These are phyloP conservation scores for Eretmocerus hayati DNA, from an alignment of 2,888 invertebrate species.

Conservation along the genomic window DNA sequence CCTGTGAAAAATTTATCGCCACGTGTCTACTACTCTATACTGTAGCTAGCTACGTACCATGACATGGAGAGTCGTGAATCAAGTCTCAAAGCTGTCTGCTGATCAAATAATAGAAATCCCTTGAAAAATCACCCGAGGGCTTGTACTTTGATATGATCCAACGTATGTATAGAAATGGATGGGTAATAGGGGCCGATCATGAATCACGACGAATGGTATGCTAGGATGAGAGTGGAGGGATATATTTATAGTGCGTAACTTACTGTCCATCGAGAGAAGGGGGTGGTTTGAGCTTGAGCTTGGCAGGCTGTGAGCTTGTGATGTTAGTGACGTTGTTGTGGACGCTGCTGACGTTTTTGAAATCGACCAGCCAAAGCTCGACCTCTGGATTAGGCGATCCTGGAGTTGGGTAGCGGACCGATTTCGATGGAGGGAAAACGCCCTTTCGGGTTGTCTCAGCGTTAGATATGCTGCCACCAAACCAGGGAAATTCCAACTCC, in stretches of 20 bases:
- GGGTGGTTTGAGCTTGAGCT: slow-evolving; percentile 58
- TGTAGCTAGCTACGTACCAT: too few relatives aligned
- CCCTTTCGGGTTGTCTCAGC: slow-evolving; percentile 51
- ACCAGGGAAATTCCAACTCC: slow-evolving; percentile 62
- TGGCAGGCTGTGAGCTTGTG: slow-evolving; percentile 21
- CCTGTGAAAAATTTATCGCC: too few relatives aligned
- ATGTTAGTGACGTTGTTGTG: slow-evolving; percentile 44
- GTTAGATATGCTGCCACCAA: slow-evolving; percentile 54
- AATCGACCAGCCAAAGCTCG: slow-evolving; percentile 70
- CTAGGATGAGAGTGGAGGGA: not conserved
- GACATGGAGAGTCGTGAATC: too few relatives aligned
- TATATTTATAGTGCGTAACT: slow-evolving; percentile 45
- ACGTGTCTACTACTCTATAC: too few relatives aligned
- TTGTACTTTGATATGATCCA: too few relatives aligned
- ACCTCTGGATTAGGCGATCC: slow-evolving; percentile 82
- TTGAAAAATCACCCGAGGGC: too few relatives aligned
- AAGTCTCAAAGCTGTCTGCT: too few relatives aligned
- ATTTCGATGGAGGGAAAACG: slow-evolving; percentile 72
- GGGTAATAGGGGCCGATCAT: too few relatives aligned
- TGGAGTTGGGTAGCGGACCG: slow-evolving; percentile 81
- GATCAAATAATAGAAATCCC: too few relatives aligned
- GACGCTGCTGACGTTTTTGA: slow-evolving; percentile 43
- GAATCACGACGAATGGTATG: too few relatives aligned
- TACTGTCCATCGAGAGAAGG: slow-evolving; percentile 72
- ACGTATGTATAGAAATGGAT: too few relatives aligned